Percentiles rank a stretch among this genome's conserved stretches.
These are phyloP conservation scores for Atta texana DNA, from an alignment of 1,140 invertebrate genomes.

Conservation along the genomic window DNA sequence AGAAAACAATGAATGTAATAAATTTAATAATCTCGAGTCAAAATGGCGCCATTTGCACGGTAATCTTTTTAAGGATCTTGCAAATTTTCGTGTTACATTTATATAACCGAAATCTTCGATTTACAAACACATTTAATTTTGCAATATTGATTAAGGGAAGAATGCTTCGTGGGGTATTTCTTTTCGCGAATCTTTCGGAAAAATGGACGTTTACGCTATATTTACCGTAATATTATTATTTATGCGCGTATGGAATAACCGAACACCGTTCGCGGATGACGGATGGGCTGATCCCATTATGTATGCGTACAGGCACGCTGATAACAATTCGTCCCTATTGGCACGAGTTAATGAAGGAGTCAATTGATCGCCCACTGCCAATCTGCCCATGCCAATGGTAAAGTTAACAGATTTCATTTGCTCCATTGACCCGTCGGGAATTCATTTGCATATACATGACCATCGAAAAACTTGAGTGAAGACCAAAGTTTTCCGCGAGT, in stretches of 20 bases:
- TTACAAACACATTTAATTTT: not conserved
- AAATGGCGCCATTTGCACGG: not conserved
- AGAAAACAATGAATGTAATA: not conserved
- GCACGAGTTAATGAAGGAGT: slow-evolving; percentile 82
- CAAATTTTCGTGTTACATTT: not conserved
- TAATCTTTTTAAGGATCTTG: not conserved
- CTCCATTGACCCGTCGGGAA: slow-evolving; percentile 80
- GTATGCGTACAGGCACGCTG: slow-evolving; percentile 80
- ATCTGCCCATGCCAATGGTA: slow-evolving; percentile 78
- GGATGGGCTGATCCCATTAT: slow-evolving; percentile 79
- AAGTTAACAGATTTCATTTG: slow-evolving; percentile 83
- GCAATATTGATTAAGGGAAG: not conserved
- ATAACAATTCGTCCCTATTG: slow-evolving; percentile 84
- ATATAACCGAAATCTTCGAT: not conserved
- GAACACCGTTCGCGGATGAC: slow-evolving; percentile 55
- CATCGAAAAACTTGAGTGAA: slow-evolving; percentile 76
- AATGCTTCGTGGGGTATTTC: not conserved
- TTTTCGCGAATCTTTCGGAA: not conserved
- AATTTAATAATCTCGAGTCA: slow-evolving; percentile 8
- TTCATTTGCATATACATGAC: slow-evolving; percentile 72
- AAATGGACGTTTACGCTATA: not conserved
- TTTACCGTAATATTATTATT: slow-evolving; percentile 31
- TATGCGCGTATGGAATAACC: slow-evolving; percentile 50
- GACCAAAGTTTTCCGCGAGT: slow-evolving; percentile 74
- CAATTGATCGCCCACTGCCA: slow-evolving; percentile 85